These are phyloP conservation scores for Pristionchus entomophagus DNA, from an alignment of 2,888 invertebrate genomes.

Conservation along the genomic window DNA sequence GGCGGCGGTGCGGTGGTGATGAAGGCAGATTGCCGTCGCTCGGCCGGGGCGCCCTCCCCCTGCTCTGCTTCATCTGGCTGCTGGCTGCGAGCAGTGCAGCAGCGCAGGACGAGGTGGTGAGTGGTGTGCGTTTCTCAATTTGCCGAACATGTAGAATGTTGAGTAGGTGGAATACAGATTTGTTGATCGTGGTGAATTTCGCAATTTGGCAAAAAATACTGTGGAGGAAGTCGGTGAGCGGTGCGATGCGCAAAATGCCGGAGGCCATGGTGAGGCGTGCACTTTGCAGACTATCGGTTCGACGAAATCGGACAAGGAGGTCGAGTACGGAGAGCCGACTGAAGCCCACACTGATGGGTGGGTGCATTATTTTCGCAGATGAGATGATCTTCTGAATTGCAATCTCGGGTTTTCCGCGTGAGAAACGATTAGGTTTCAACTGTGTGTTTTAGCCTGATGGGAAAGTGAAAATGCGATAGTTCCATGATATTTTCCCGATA, in stretches of 20 bases:
- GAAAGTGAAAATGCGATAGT: no score
- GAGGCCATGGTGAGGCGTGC: neutral
- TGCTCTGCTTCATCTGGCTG: constrained; percentile 21
- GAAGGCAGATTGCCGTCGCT: constrained; percentile 5
- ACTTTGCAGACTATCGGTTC: neutral
- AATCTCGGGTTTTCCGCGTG: no score
- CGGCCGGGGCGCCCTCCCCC: constrained; percentile 36
- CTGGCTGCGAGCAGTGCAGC: neutral
- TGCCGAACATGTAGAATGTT: no score
- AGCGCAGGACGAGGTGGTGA: neutral
- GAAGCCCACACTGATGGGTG: neutral
- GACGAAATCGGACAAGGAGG: constrained; percentile 64
- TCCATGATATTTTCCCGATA: no score
- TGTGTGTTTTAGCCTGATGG: no score
- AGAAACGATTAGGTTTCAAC: no score
- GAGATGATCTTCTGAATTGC: no score
- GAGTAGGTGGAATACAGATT: no score
- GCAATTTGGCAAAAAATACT: no score
- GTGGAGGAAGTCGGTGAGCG: neutral
- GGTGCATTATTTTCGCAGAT: neutral
- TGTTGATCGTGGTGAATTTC: no score
- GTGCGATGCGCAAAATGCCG: neutral
- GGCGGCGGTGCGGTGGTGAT: constrained; percentile 34
- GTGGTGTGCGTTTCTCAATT: neutral
- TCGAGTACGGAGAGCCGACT: constrained; percentile 53